A percentile compares a stretch with the other conserved stretches of the same genome.
These are phyloP conservation scores for Eupithecia inturbata DNA, from an alignment of 2,888 invertebrate species.

Conservation along the genomic window DNA sequence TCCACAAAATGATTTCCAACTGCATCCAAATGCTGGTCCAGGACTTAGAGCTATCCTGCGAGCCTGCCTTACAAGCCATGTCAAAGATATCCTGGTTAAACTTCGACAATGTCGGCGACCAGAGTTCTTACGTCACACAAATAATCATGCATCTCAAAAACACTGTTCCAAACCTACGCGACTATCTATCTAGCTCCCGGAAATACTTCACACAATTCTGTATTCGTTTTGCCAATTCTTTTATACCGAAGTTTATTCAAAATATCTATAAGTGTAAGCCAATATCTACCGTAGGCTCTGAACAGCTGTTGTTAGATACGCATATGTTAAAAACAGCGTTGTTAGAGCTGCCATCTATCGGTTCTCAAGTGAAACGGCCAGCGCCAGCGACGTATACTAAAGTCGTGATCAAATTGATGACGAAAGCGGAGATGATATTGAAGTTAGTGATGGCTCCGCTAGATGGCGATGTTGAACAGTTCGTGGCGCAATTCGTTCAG, in stretches of 20 bases:
- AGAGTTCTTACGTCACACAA: slow-evolving; percentile 96
- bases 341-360: slow-evolving; percentile 96
- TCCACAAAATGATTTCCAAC: slow-evolving; percentile 90
- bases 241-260: slow-evolving; percentile 97
- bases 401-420: slow-evolving; percentile 95
- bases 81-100: slow-evolving; percentile 97
- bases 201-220: slow-evolving; percentile 99
- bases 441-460: slow-evolving; percentile 98
- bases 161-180: slow-evolving; percentile 94
- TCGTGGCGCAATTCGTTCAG: slow-evolving; percentile 95
- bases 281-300: slow-evolving; percentile 94
- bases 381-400: slow-evolving; percentile 95
- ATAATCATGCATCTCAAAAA: slow-evolving; percentile 94
- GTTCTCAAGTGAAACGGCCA: slow-evolving; percentile 93
- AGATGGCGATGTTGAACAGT: slow-evolving; percentile 87
- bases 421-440: slow-evolving; percentile 99
- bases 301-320: slow-evolving; percentile 96
- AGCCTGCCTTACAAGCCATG: slow-evolving; percentile 95
- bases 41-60: slow-evolving; percentile 97
- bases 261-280: slow-evolving; percentile 96
- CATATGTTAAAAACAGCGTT: slow-evolving; percentile 97
- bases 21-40: slow-evolving; percentile 96
- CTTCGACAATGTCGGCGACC: slow-evolving; percentile 97
- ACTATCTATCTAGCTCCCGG: slow-evolving; percentile 94
- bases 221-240: slow-evolving; percentile 96